Evolutionary conservation across 2,888 invertebrate genomes (phyloP), one percentile per base, ranked within the genome.

Genomic region (Pecten maximus): DNA sequence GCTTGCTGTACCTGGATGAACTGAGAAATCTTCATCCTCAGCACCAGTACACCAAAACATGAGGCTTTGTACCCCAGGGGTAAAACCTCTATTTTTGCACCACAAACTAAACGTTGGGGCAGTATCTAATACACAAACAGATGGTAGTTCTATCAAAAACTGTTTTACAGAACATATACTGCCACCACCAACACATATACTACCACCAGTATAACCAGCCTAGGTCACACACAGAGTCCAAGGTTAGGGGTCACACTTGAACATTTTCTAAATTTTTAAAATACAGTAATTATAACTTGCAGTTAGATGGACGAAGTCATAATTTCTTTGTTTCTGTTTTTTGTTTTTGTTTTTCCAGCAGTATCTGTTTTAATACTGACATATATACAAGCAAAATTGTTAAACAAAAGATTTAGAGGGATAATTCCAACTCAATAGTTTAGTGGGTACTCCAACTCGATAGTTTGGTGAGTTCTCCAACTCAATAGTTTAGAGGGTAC

Each of bases 61-160:
- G 35, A 74, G 35, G 10, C 35, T 74, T 19, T 74, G 35, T 74
- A 74, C 74, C 74, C 74, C 28, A 74, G 74, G 74, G 74, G 60
- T 35, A 28, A 28, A 74, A 35, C 74, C 35, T 74, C 35, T 74
- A 74, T 10, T 74, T 35, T 74, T 74, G 74, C 28, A 74, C 74
- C 74, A 74, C 74, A 74, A 54, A 54, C 50, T 54, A 54, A 54
- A 28, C 35, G 28, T 35, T 35, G 74, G 74, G 74, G 74, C 74
- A 74, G 35, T 74, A 35, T 74, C 74, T 74, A 35, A 74, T 35
- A 74, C 74, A 74, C 74, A 28, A 74, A 74, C 74, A 74, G 74
- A 74, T 74, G 74, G 74, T 12, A 35, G 35, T 35, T 15, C 28
- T 16, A 74, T 74, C 10, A 74, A 35, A 74, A 74, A 74, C 74